Conservation (phyloP, 30 jellyfish, hydroid and myxozoan species). For the Pseudorhiza aurosa region DNA sequence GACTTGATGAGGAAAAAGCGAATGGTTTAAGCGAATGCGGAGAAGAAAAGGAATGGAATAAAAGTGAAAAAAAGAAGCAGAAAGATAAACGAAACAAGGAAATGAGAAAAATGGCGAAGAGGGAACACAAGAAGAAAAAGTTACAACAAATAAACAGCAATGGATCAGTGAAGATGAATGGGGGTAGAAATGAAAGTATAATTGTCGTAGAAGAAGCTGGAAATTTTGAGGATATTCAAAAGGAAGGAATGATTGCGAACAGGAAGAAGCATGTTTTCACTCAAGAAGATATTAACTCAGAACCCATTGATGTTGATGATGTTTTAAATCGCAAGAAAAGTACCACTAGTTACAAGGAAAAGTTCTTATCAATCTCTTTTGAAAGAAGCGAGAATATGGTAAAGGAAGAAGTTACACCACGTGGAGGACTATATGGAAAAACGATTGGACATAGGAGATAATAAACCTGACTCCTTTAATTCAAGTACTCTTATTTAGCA, state of each 20-base stretch:
- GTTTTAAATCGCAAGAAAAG: slow-evolving; percentile 20
- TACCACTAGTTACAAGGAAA: slow-evolving; percentile 24
- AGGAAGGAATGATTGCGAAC: not conserved
- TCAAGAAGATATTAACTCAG: not conserved
- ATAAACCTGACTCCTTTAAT: too few relatives aligned
- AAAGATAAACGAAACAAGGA: too few relatives aligned
- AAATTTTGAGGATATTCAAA: not conserved
- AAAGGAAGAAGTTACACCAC: not conserved
- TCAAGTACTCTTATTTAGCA: too few relatives aligned
- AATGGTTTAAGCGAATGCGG: not conserved
- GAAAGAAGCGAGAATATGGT: not conserved
- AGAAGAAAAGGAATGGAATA: not conserved
- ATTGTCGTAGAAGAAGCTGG: not conserved
- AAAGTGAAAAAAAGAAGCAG: not conserved
- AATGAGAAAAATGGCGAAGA: not conserved
- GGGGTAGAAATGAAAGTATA: not conserved
- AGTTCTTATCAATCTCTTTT: slow-evolving; percentile 31
- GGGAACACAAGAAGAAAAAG: not conserved
- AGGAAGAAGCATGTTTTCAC: not conserved
- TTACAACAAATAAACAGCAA: not conserved
- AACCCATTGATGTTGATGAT: slow-evolving; percentile 32
- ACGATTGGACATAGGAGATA: not conserved
- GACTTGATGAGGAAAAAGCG: not conserved
- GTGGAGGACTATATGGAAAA: slow-evolving; percentile 18
- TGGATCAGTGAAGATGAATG: not conserved